Evolutionary conservation across 2,888 invertebrate genomes (phyloP), one percentile per base, ranked within the genome.

Genomic region (Troides aeacus): DNA sequence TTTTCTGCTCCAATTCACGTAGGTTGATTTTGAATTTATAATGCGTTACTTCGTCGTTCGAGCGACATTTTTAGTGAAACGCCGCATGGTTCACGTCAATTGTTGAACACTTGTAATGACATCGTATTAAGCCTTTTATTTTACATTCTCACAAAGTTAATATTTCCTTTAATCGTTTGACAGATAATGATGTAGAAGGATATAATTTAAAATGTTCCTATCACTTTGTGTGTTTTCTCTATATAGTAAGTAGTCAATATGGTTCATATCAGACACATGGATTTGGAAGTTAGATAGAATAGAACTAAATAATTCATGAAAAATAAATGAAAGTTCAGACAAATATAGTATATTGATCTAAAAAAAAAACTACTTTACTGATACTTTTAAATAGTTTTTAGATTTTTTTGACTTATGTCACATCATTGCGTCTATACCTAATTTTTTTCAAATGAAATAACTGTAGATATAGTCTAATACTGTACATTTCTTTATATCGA

Each of bases 1-100:
- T 90, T 89, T 90, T 90, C 83, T 86, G 91, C 90, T 92, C 92
- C 88, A 90, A 87, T 92, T 92, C 88, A 80, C 80, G 81, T 77
- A 77, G 79, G 78, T 78, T 82, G 82, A 88, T 88, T 90, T 70
- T 88, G 84, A 86, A 85, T 87, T 87, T 86, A 87, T 87, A 84
- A 89, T 87, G 82, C 73, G 77, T 77, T 77, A 80, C 76, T 76
- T 78, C 77, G 76, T 74, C 75, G 74, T 74, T 71, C 72, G 74
- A 70, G 74, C 69, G 73, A 72, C 78, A 79, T 79, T 80, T 80
- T 79, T 77, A 77, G 75, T 80, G 78, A 76, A 76, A 74, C 74
- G 77, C 75, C 72, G 59, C 73, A 73, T 72, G 74, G 74, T 74
- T 73, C 75, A 74, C 75, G 78, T 74, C 72, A 72, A 74, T 74